Conservation (phyloP, 2,797 vertebrate genomes). For the Poeciliopsis paucimaculata region DNA sequence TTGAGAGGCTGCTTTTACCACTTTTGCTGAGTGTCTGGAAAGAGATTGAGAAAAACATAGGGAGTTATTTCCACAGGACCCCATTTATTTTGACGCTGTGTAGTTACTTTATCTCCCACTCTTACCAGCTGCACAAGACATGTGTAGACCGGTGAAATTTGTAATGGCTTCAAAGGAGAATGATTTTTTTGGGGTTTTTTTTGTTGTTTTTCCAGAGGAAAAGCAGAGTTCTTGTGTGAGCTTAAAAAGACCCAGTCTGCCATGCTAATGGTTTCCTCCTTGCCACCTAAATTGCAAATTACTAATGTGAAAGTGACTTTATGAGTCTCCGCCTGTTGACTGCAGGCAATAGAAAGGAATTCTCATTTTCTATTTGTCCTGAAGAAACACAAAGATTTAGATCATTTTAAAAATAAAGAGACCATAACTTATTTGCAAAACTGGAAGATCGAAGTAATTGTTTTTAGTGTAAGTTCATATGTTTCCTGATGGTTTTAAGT, state of each 20-base stretch:
- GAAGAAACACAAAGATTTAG: background rate
- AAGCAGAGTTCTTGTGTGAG: constrained; percentile 57
- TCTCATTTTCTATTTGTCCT: constrained; percentile 35
- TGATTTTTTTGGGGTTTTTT: constrained; percentile 27
- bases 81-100: constrained; percentile 28
- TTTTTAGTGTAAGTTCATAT: background rate
- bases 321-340: constrained; percentile 32
- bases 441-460: background rate
- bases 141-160: constrained; percentile 25
- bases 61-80: constrained; percentile 39
- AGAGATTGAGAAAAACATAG: constrained; percentile 29
- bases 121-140: constrained; percentile 33
- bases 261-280: constrained; percentile 59
- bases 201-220: constrained; percentile 12
- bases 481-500: background rate
- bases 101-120: constrained; percentile 27
- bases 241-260: constrained; percentile 68
- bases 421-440: background rate
- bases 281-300: constrained; percentile 63
- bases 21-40: constrained; percentile 95
- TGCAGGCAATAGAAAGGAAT: constrained; percentile 16
- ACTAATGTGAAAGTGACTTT: constrained; percentile 43
- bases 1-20: constrained; percentile 99
- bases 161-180: constrained; percentile 38
- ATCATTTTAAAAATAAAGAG: background rate